Base-by-base conservation (phyloP, 1,140 invertebrate genomes). In the Nebria ingens region DNA sequence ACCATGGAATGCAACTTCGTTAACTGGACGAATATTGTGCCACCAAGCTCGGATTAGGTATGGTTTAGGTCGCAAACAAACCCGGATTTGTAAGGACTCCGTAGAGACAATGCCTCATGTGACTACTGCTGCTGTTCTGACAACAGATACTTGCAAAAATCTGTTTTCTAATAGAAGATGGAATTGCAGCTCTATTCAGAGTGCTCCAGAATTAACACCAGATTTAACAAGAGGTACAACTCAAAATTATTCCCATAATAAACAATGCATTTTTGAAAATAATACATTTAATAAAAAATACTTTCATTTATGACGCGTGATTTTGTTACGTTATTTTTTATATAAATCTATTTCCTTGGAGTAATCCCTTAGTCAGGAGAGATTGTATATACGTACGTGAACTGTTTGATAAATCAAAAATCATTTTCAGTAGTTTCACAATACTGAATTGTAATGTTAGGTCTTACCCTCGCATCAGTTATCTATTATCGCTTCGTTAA, bases 171-270 rank as follows among this genome's bases (percentile, higher is more conserved):
- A 85, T 60, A 76, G 87, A 51, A 74, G 88, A 51, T 93, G 90
- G 90, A 92, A 93, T 70, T 93, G 90, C 70, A 89, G 86, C 49
- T 85, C 86, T 42, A 79, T 91, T 51, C 75, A 79, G 12, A 72
- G 75, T 4, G 86, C 86, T 0, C 89, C 89, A 0, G 76, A 77
- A 60, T 81, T 83, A 54, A 79, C 82, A 1, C 81, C 84, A 20
- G 89, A 92, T 67, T 73, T 91, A 54, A 77, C 86, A 2, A 80
- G 82, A 75, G 89, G 89, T 90, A 68, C 64, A 45, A 45, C 4
- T 4, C 9, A 6, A 29, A 29, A 29, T 29, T 29, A 29, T 29
- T 29, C 13, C 13, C n/a, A n/a, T n/a, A n/a, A n/a, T n/a, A n/a
- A n/a, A n/a, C n/a, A n/a, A n/a, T n/a, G n/a, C n/a, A n/a, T n/a